Evolutionary conservation across 64 coral and sea anemone genomes (phyloP).

Genomic region (Trachythela sp.): DNA sequence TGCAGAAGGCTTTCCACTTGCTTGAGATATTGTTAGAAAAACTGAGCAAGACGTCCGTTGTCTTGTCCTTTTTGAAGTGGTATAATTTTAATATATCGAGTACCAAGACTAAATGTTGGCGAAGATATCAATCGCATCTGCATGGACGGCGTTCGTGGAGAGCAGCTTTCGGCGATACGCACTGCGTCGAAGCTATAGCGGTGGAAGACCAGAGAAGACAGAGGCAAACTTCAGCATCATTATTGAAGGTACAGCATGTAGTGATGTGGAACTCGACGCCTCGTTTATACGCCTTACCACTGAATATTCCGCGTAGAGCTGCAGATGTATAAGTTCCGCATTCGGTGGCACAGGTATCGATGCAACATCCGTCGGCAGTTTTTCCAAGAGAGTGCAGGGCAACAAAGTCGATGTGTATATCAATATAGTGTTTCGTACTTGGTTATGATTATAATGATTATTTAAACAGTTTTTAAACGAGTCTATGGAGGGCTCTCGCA

Average conservation of each 20-base stretch:
- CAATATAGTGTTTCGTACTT: too few relatives aligned
- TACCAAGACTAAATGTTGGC: constrained; percentile 37
- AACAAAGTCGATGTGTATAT: not conserved
- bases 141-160: not conserved
- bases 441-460: too few relatives aligned
- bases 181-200: too few relatives aligned
- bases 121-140: constrained; percentile 3
- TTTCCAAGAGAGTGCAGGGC: constrained; percentile 34
- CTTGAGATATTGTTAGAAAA: not conserved
- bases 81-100: not conserved
- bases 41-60: not conserved
- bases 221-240: too few relatives aligned
- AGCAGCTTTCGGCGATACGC: too few relatives aligned
- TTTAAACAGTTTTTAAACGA: too few relatives aligned
- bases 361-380: constrained; percentile 32
- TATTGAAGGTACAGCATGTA: too few relatives aligned
- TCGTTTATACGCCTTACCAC: constrained; percentile 33
- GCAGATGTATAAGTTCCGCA: constrained; percentile 43
- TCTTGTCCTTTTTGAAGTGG: not conserved
- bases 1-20: constrained; percentile 32
- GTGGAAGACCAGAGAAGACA: too few relatives aligned
- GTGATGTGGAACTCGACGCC: constrained; percentile 38
- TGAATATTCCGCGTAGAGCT: constrained; percentile 28
- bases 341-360: constrained; percentile 47
- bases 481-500: too few relatives aligned